Conservation (phyloP, 2,113 vertebrate genomes). For the Lasiurus cinereus region DNA sequence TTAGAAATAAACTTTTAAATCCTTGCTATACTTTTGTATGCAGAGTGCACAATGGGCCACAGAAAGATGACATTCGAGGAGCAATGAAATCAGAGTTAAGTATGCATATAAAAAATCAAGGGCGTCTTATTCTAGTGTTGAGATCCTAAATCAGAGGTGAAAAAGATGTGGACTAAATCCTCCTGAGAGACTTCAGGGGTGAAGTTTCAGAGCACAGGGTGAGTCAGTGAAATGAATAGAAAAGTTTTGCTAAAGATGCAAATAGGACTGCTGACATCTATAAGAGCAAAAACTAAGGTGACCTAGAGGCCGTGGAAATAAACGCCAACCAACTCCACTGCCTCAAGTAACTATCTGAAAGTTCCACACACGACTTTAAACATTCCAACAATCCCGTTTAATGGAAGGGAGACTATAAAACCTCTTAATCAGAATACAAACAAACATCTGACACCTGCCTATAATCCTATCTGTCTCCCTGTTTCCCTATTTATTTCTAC, state of each 20-base stretch:
- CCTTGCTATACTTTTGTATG: slow-evolving; percentile 23
- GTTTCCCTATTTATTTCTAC: background rate
- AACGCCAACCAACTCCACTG: background rate
- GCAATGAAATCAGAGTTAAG: slow-evolving; percentile 62
- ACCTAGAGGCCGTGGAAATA: background rate
- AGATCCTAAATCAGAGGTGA: slow-evolving; percentile 61
- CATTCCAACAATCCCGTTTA: background rate
- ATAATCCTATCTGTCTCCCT: background rate
- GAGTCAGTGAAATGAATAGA: slow-evolving; percentile 28
- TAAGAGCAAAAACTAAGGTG: slow-evolving; percentile 34
- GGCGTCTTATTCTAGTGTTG: background rate
- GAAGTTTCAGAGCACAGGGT: slow-evolving; percentile 44
- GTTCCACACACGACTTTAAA: background rate
- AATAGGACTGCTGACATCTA: background rate
- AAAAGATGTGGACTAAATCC: slow-evolving; percentile 18
- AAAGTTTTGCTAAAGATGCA: slow-evolving; percentile 16
- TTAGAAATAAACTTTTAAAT: slow-evolving; percentile 53
- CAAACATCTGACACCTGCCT: background rate
- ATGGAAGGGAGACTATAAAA: background rate
- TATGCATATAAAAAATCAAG: slow-evolving; percentile 65
- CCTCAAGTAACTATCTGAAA: background rate
- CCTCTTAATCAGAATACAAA: background rate
- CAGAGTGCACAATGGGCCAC: background rate
- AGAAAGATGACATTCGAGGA: slow-evolving; percentile 53
- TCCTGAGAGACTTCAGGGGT: background rate